Base-by-base conservation (phyloP, 2,888 invertebrate genomes). In the Abrostola triplasia region DNA sequence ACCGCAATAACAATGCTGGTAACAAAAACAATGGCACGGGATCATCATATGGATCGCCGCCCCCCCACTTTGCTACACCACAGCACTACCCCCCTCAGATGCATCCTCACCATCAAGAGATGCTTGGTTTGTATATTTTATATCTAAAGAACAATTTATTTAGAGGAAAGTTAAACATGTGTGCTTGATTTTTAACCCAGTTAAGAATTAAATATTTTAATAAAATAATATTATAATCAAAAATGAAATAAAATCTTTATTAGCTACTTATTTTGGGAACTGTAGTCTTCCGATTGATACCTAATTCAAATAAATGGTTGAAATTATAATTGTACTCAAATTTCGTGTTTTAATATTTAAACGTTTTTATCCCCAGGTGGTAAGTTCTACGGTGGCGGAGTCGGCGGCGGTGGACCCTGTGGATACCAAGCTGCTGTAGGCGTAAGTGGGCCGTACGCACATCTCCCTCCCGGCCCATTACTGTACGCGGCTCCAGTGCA, bases 361-460 rank as follows among this genome's bases (percentile, higher is more conserved):
- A 13, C 1, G 49, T 60, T 37, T 52, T 63, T 52, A 54, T 36
- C 55, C 12, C 38, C 95, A 91, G 96, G 96, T 85, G 97, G 96
- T 88, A 97, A 97, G 88, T 97, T 96, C 95, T 97, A 97, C 94
- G 97, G 97, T 80, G 96, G 96, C 12, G 96, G 95, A 72, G 96
- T 95, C 81, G 96, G 89, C 77, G 96, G 91, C 62, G 94, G 90
- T 47, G 94, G 93, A 0, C 95, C 95, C 0, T 97, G 96, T 85
- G 96, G 96, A 59, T 96, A 97, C 88, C 96, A 96, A 88, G 96
- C 96, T 59, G 96, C 96, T 5, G 94, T 96, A 91, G 93, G 96
- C 93, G 87, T 95, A 88, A 82, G 92, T 62, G 93, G 94, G 54
- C 95, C 96, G 11, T 95, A 96, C 86, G 95, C 96, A 8, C 96